Base-by-base conservation (phyloP, 2,113 vertebrate genomes). In the Ifrita kowaldi region DNA sequence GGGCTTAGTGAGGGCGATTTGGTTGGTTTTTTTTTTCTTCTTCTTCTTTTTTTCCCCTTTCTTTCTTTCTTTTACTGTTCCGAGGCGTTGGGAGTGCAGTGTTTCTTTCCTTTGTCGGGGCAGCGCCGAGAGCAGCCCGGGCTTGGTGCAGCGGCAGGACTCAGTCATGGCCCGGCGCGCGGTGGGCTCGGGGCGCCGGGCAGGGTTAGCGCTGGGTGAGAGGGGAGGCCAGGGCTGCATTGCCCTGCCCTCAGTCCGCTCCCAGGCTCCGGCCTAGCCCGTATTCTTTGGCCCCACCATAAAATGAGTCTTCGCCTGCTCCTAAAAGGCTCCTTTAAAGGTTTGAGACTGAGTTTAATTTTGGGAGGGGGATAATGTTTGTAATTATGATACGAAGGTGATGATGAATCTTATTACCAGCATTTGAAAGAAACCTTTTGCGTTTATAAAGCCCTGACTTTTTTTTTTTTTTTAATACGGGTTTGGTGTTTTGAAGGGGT, bases 261-360 rank as follows among this genome's bases (percentile, higher is more conserved):
- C 42, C 62, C 74, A 89, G 94, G 95, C 90, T 46, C 78, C 35
- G 96, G 96, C 92, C 90, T 87, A 55, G 44, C 65, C 47, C 23
- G 1, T 27, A 6, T 60, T 9, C 55, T 32, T 46, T 41, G 30
- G 52, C 87, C 84, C 50, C 30, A 22, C 26, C 53, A 2, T 33
- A 22, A 49, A 56, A 87, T 27, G 27, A 73, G 71, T 39, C 62
- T 71, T 33, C 6, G 44, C 10, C 41, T 50, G 35, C 71, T 69
- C 26, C 50, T 30, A 1, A 89, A 94, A 62, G 57, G 64, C 42
- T 65, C 3, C 42, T 70, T 24, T 9, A 35, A 70, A 92, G 84
- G 56, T 89, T 65, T 87, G 84, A 33, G 50, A 23, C 37, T 19
- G 64, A 74, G 50, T 59, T 55, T 75, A 13, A 59, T 90, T 60